Conservation (phyloP, 2,113 vertebrate species). For the Chionodraco myersi region DNA sequence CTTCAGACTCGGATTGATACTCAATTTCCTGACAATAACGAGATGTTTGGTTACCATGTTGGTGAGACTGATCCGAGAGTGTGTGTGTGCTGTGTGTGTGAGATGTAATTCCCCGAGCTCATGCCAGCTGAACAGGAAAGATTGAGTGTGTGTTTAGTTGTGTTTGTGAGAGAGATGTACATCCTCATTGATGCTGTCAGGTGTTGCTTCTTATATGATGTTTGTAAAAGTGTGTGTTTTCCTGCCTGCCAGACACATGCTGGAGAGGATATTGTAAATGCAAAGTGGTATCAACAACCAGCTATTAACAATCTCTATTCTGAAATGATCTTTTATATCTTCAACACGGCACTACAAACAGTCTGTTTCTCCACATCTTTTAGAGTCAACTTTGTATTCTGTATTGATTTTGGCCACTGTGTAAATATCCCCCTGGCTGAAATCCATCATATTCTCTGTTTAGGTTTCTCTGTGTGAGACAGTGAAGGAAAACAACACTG, state of each 20-base stretch:
- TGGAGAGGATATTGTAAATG: not conserved
- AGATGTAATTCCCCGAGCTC: slow-evolving; percentile 12
- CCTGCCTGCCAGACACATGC: not conserved
- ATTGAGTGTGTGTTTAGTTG: slow-evolving; percentile 27
- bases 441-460: slow-evolving; percentile 62
- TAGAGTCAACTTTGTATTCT: slow-evolving; percentile 52
- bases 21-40: slow-evolving; percentile 35
- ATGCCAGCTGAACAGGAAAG: not conserved
- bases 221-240: slow-evolving; percentile 4
- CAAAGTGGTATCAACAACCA: not conserved
- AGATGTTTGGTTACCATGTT: slow-evolving; percentile 39
- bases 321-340: slow-evolving; percentile 11
- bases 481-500: slow-evolving; percentile 38
- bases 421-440: slow-evolving; percentile 42
- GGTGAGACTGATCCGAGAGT: not conserved
- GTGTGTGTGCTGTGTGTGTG: slow-evolving; percentile 7
- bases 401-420: slow-evolving; percentile 54
- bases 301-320: not conserved
- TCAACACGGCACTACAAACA: not conserved
- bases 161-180: slow-evolving; percentile 26
- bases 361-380: not conserved
- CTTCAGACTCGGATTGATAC: slow-evolving; percentile 43
- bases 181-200: slow-evolving; percentile 39
- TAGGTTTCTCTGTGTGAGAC: slow-evolving; percentile 36
- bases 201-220: slow-evolving; percentile 27